Percentiles rank a stretch among this genome's conserved stretches.
These are phyloP conservation scores for Podarcis siculus DNA, from an alignment of 2,797 vertebrate genomes.

Conservation along the genomic window DNA sequence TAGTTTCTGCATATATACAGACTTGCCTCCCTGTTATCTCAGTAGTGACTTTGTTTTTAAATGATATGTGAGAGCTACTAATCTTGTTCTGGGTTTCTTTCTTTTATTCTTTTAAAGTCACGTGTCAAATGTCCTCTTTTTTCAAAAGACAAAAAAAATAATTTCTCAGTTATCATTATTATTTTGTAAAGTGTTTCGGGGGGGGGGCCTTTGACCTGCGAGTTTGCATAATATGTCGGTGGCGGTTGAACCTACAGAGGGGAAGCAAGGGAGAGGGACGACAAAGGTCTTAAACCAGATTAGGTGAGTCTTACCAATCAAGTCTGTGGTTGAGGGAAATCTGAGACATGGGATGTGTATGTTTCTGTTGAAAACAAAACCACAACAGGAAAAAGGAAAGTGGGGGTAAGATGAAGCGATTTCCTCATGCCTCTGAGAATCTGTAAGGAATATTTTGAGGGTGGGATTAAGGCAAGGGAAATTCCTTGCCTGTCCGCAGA, in stretches of 20 bases:
- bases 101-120: not conserved
- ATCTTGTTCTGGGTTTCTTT: not conserved
- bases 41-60: not conserved
- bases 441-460: not conserved
- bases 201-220: not conserved
- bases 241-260: too few species aligned
- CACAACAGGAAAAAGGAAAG: too few species aligned
- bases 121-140: not conserved
- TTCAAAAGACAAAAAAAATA: not conserved
- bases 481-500: too few species aligned
- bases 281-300: too few species aligned
- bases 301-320: too few species aligned
- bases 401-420: too few species aligned
- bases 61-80: not conserved
- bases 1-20: not conserved
- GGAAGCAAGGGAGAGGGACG: too few species aligned
- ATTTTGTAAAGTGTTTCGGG: not conserved
- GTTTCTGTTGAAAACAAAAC: too few species aligned
- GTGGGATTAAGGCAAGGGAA: too few species aligned
- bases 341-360: too few species aligned
- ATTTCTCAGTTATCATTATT: not conserved
- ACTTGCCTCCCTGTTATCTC: not conserved
- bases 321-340: too few species aligned
- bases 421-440: not conserved
- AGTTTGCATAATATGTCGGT: too few species aligned